A percentile compares a stretch with the other conserved stretches of the same genome.
These are phyloP conservation scores for Apteryx owenii DNA, from an alignment of 2,113 vertebrate species.

Conservation along the genomic window DNA sequence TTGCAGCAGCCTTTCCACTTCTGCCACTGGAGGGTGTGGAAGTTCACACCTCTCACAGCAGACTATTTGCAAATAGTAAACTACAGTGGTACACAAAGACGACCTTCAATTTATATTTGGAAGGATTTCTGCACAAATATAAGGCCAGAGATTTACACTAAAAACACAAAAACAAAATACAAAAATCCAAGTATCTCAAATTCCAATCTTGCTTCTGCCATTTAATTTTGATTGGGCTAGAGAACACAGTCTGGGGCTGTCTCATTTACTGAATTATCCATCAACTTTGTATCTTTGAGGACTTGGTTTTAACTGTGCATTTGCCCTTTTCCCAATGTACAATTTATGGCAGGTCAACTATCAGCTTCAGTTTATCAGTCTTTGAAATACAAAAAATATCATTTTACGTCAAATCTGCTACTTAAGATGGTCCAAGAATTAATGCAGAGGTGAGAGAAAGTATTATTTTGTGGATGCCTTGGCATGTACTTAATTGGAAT, in stretches of 20 bases:
- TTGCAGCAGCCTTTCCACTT: neutral
- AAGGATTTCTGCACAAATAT: neutral
- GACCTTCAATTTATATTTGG: neutral
- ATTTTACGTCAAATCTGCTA: neutral
- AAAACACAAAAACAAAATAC: neutral
- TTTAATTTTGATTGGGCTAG: neutral
- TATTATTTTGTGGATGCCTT: neutral
- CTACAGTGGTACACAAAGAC: neutral
- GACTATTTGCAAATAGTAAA: neutral
- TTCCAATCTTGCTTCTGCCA: neutral
- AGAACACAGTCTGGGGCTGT: neutral
- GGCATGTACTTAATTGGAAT: neutral
- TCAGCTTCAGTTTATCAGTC: neutral
- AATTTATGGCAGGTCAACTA: neutral
- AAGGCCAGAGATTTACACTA: neutral
- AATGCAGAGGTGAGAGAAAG: neutral
- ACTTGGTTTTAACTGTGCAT: neutral
- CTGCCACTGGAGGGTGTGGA: slow-evolving; percentile 4
- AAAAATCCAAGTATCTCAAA: neutral
- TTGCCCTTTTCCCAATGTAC: neutral
- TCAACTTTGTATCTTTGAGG: neutral
- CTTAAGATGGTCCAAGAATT: neutral
- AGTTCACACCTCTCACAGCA: neutral
- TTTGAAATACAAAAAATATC: neutral
- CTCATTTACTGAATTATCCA: neutral